Evolutionary conservation across 92 coral and sea anemone genomes (phyloP), one percentile per base, ranked within the genome.

Genomic region (Parazoanthus darwini): DNA sequence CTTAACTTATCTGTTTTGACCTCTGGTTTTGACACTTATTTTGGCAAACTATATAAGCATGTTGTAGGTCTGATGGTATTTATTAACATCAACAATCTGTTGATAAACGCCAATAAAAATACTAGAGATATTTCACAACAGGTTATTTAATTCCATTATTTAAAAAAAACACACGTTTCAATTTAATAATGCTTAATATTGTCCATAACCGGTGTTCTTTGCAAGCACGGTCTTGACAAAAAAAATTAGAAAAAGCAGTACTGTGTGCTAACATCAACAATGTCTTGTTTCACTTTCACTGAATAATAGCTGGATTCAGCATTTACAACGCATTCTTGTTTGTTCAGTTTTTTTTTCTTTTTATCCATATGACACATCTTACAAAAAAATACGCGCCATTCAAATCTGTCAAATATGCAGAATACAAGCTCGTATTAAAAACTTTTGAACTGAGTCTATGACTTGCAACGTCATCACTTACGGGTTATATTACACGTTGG

Each of bases 11-110:
- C 33, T 29, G 33, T 29, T 29, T 29, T 29, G 33, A 29, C 33
- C 33, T 29, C 33, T 46, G 51, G 51, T 8, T 10, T 46, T 46
- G 51, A 16, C 18, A 16, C 72, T 66, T 66, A 66, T 66, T 66
- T 66, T 66, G 72, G 72, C 72, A 66, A 66, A 66, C 72, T 6
- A 66, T 66, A 66, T 11, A 66, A 66, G 13, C 72, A 66, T 66
- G 72, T 66, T 66, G 72, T 66, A 66, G 1, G 14, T 9, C 26
- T 66, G 72, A 66, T 66, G 72, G 13, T 66, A 66, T 66, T 14
- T 66, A 66, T 66, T 66, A 66, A 66, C 72, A 66, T 25, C 72
- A 66, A 66, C 72, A 66, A 66, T 66, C 72, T 66, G 72, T 66
- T 66, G 72, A 66, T 9, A 66, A 66, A 11, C 72, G 72, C 7